A percentile compares a stretch with the other conserved stretches of the same genome.
Conservation (phyloP, 2,797 vertebrate genomes). For the Pseudochromis fuscus region DNA sequence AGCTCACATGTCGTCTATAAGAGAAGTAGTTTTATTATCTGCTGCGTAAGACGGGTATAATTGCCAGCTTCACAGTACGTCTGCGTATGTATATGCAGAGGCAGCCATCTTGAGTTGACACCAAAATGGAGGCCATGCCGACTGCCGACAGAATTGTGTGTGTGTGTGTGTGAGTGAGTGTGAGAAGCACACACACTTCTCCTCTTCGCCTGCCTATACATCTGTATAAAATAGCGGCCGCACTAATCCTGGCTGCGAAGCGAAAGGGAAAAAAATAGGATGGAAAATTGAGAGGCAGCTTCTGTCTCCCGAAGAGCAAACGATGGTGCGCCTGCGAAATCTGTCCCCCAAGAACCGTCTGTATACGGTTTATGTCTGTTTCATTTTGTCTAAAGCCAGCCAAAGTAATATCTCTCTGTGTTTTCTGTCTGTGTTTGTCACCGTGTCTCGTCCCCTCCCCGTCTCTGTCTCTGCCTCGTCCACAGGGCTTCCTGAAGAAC, state of each 20-base stretch:
- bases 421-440: too few relatives aligned
- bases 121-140: conserved; percentile 67
- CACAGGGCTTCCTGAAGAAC: conserved; percentile 97
- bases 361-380: conserved; percentile 23
- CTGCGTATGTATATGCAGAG: conserved; percentile 14
- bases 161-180: too few relatives aligned
- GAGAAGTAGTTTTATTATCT: conserved; percentile 34
- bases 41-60: conserved; percentile 18
- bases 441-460: conserved; percentile 17
- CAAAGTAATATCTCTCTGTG: conserved; percentile 31
- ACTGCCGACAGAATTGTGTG: too few relatives aligned
- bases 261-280: conserved; percentile 13
- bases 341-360: conserved; percentile 28
- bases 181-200: background rate
- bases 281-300: conserved; percentile 10
- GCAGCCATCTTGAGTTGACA: conserved; percentile 68
- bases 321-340: conserved; percentile 37
- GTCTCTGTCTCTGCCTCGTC: conserved; percentile 36
- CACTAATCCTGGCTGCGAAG: conserved; percentile 27
- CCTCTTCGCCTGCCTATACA: background rate
- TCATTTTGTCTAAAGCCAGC: conserved; percentile 8
- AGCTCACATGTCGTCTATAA: conserved; percentile 20
- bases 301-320: conserved; percentile 41
- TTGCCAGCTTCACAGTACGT: conserved; percentile 4
- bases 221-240: conserved; percentile 12